Evolutionary conservation across 2,113 vertebrate genomes (phyloP), one percentile per base, ranked within the genome.

Genomic region (Upupa epops): DNA sequence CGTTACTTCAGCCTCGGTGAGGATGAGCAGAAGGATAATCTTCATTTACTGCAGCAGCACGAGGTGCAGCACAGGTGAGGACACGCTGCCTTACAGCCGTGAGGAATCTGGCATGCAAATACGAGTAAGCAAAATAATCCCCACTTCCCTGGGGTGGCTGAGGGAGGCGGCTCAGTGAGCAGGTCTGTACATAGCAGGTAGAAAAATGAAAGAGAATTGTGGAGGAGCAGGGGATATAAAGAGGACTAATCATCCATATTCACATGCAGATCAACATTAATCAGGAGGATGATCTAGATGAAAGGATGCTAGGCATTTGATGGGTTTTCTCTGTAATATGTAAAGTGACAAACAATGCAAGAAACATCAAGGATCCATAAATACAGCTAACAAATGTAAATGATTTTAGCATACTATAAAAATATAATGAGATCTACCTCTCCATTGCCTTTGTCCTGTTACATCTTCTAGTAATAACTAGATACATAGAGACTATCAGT

Each of bases 401-500:
- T 96, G 79, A 70, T 60, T 95, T 76, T 73, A 80, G 13, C 21
- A 66, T 91, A 36, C 25, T 93, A 63, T 78, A 63, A 95, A 92
- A 46, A 49, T 74, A 49, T 45, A 12, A 78, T 2, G 13, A 83
- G 82, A 78, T 28, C 24, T 87, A 59, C 73, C 13, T 84, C 25
- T 69, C 29, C 29, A 64, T 71, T 82, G 52, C 90, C 45, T 78
- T 34, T 51, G 34, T 31, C 18, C 87, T 87, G 94, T 92, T 32
- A 76, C 84, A 31, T 68, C 9, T 69, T 75, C 22, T 78, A 37
- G 20, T 83, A 73, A 19, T 52, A 79, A 71, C 34, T 90, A 37
- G 31, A 54, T 85, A 36, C 34, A 46, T 13, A 46, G 29, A 83
- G 11, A 72, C 42, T n/a, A 8, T 65, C 26, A 9, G 8, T 65